Percentiles rank a stretch among this genome's conserved stretches.
phyloP scores from a whole-genome alignment of 92 coral and sea anemone genomes.

The Muricea muricata region DNA sequence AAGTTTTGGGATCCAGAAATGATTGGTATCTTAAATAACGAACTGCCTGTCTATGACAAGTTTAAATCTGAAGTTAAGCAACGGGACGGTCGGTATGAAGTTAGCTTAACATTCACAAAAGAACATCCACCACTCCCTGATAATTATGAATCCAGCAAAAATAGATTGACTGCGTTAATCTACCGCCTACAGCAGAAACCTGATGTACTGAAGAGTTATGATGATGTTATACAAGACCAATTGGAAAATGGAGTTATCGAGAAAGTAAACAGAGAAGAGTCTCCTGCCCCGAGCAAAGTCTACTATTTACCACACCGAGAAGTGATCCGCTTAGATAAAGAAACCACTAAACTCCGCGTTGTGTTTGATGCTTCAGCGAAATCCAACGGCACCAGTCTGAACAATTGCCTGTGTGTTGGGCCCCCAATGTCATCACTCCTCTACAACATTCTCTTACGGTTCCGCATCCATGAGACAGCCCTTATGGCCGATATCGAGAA shows the following conservation, averaged over 20 bases:
- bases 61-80: conserved; percentile 15
- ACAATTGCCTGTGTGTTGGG: conserved; percentile 42
- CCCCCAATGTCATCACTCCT: conserved; percentile 43
- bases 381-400: conserved; percentile 49
- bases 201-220: conserved; percentile 23
- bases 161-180: no score
- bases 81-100: conserved; percentile 62
- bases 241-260: conserved; percentile 45
- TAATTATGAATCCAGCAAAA: conserved; percentile 40
- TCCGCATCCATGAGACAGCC: conserved; percentile 42
- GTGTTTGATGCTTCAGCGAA: conserved; percentile 53
- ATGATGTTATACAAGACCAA: conserved; percentile 56
- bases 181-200: conserved; percentile 57
- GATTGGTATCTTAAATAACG: conserved; percentile 39
- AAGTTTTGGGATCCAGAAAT: conserved; percentile 56
- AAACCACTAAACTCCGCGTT: conserved; percentile 59
- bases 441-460: conserved; percentile 56
- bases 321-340: conserved; percentile 57
- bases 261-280: background rate
- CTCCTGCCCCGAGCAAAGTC: conserved; percentile 19
- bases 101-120: conserved; percentile 56
- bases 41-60: conserved; percentile 39
- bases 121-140: conserved; percentile 56
- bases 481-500: conserved; percentile 57
- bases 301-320: conserved; percentile 59